These are phyloP conservation scores for Trachops cirrhosus DNA, from an alignment of 2,797 vertebrate species.

Conservation along the genomic window DNA sequence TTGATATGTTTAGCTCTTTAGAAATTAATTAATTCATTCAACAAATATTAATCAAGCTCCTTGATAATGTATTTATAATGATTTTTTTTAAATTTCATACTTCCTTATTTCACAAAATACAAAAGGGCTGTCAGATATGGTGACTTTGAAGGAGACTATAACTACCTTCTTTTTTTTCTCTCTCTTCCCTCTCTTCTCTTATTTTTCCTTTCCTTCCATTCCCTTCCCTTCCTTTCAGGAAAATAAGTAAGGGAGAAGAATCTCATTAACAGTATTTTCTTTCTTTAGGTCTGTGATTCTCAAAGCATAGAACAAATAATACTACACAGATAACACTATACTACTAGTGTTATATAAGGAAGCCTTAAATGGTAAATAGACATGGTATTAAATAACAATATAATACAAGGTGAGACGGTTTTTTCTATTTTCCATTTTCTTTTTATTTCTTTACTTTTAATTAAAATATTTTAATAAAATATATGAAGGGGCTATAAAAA, in stretches of 20 bases:
- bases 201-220: not conserved
- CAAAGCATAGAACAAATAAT: not conserved
- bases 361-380: not conserved
- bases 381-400: not conserved
- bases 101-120: not conserved
- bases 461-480: not conserved
- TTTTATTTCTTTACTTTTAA: not conserved
- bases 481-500: not conserved
- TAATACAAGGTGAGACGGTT: not conserved
- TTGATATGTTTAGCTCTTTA: not conserved
- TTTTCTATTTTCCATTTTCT: not conserved
- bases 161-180: not conserved
- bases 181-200: not conserved
- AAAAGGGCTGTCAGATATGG: not conserved
- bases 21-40: not conserved
- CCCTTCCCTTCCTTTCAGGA: not conserved
- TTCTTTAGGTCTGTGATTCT: conserved; percentile 18
- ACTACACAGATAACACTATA: too few species aligned
- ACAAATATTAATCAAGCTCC: conserved; percentile 5
- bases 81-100: not conserved
- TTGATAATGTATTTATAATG: not conserved
- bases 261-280: not conserved
- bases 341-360: not conserved
- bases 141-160: not conserved
- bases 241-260: not conserved